Base-by-base conservation (phyloP, 2,888 invertebrate genomes). In the Calameuta filiformis region DNA sequence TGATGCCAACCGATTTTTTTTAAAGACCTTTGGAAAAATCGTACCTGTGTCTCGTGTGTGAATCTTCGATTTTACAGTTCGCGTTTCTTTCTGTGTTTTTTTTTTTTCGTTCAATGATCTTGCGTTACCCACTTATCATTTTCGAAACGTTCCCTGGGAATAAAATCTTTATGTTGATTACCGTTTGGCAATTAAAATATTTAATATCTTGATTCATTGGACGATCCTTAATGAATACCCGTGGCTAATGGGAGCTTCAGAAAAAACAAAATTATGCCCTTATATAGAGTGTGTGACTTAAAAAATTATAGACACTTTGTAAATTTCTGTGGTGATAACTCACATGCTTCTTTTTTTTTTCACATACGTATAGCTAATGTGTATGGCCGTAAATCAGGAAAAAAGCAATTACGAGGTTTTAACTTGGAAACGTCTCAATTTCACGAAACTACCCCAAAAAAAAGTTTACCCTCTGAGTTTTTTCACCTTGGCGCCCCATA, bases 401-500 rank as follows among this genome's bases (percentile, higher is more conserved):
- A 56, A 23, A 81, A 87, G 87, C 89, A 89, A 91, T 91, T 89
- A 90, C 87, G 87, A 84, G 84, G 88, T 89, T 88, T 86, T 88
- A 87, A 4, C 31, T 40, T 87, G 85, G 87, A 86, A 89, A 90
- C 89, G 89, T 90, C 90, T 91, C 90, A 91, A 91, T 91, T 91
- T 91, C 90, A 90, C 88, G 86, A 87, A 82, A 87, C 81, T 81
- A 76, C 75, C 73, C 79, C 75, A 75, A 71, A 71, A 30, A 30
- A 31, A 34, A 34, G 71, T 31, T 71, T 34, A 31, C 71, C 71
- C 31, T 71, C 33, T 31, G 30, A 30, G 11, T 33, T 30, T 31
- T 33, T 34, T 71, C 31, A 33, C 23, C 33, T 71, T 71, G 12
- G 71, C 71, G 40, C 78, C 77, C 75, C 15, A 37, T 69, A 69